Evolutionary conservation across 2,888 invertebrate genomes (phyloP), one percentile per base, ranked within the genome.

Genomic region (Molanna angustata): DNA sequence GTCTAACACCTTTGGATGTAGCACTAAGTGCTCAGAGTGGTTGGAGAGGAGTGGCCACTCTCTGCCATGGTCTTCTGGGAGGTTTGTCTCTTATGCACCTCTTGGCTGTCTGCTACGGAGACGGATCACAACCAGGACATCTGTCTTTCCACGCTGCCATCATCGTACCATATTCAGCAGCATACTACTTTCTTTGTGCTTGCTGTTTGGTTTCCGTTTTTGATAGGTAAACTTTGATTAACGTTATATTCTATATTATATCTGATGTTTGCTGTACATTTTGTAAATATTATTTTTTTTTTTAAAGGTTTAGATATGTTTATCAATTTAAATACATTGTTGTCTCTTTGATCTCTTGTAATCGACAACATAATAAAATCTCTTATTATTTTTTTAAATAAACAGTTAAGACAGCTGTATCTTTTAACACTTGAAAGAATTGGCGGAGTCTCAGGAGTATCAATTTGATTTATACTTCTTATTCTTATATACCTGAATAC

Each of bases 1-100:
- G 76, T 42, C 59, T 74, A 13, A 75, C 73, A 1, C 80, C 82
- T 0, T 62, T 83, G 27, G 79, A 82, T 60, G 66, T 81, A 20
- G 82, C 82, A 0, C 61, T 81, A 9, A 63, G 66, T 1, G 67
- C 74, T 1, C 83, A 83, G 60, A 71, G 69, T 14, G 70, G 71
- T 0, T 77, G 76, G 76, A 68, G 76, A 2, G 71, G 73, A 37
- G 68, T 74, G 4, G 77, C 80, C 0, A 71, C 73, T 0, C 73
- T 82, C 0, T 81, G 80, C 61, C 82, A 80, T 63, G 83, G 83
- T 0, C 68, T 83, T 2, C 69, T 83, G 1, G 83, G 79, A 0
- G 83, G 83, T 0, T 58, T 83, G 13, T 75, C 80, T 0, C 65
- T 83, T 18, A 78, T 82, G 66, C 83, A 83, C 59, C 72, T 80